A percentile compares a stretch with the other conserved stretches of the same genome.
These are phyloP conservation scores for Mycteria americana DNA, from an alignment of 2,797 vertebrate genomes.

Conservation along the genomic window DNA sequence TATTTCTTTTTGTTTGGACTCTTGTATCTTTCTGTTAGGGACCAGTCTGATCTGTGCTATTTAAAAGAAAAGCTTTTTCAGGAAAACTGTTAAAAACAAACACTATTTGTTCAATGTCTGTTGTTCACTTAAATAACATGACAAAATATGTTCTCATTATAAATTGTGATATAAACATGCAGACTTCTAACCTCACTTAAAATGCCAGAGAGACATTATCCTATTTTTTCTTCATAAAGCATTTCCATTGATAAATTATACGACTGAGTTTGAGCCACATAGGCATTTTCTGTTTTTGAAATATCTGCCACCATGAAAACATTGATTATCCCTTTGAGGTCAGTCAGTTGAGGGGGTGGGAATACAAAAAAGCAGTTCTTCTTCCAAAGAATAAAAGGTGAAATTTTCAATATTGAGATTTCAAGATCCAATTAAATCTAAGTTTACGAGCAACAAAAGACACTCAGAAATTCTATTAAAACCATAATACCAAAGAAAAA, in stretches of 20 bases:
- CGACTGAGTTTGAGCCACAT: not conserved
- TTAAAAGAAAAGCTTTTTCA: not conserved
- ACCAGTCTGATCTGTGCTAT: not conserved
- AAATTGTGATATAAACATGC: constrained; percentile 4
- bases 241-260: not conserved
- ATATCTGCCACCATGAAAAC: not conserved
- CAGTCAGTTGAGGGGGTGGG: not conserved
- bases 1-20: not conserved
- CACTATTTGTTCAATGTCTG: not conserved
- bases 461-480: constrained; percentile 63
- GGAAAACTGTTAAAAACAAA: not conserved
- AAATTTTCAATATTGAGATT: constrained; percentile 27
- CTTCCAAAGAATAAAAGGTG: constrained; percentile 22
- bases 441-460: constrained; percentile 58
- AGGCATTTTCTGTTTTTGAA: not conserved
- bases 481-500: not conserved
- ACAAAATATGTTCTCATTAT: constrained; percentile 1
- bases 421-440: constrained; percentile 61
- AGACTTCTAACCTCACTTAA: constrained; percentile 7
- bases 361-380: not conserved
- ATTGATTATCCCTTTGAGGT: not conserved
- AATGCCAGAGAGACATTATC: not conserved
- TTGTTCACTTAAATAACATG: not conserved
- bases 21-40: not conserved
- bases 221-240: not conserved